phyloP scores from a whole-genome alignment of 2,113 vertebrate species.

The Oceanites oceanicus region DNA sequence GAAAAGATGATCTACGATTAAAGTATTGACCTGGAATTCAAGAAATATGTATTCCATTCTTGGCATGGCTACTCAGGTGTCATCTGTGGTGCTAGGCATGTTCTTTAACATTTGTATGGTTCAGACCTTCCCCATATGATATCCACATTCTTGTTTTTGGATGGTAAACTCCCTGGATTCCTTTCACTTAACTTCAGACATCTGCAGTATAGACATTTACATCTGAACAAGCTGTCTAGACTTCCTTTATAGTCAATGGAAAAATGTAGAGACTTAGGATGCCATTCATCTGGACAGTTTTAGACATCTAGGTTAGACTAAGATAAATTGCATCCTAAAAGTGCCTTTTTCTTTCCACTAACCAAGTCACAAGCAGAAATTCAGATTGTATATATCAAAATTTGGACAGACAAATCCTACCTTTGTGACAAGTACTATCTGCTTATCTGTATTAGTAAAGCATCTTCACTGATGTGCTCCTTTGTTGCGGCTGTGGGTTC shows the following conservation, averaged over 20 bases:
- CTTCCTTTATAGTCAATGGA: neutral
- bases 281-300: neutral
- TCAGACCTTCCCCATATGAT: neutral
- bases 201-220: slow-evolving; percentile 19
- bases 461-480: neutral
- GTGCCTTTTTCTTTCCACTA: neutral
- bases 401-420: neutral
- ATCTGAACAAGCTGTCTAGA: slow-evolving; percentile 35
- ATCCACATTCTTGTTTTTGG: neutral
- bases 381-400: neutral
- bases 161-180: slow-evolving; percentile 2
- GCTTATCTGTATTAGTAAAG: neutral
- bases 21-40: neutral
- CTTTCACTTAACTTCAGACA: slow-evolving; percentile 26
- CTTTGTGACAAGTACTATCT: neutral
- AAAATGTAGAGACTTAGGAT: neutral
- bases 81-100: neutral
- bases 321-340: neutral
- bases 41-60: neutral
- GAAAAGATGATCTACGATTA: neutral
- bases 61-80: neutral
- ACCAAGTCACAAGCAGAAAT: neutral
- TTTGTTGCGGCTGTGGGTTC: neutral
- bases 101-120: neutral
- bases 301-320: neutral